Base-by-base conservation (phyloP, 2,113 vertebrate species). In the Herpailurus yagouaroundi region DNA sequence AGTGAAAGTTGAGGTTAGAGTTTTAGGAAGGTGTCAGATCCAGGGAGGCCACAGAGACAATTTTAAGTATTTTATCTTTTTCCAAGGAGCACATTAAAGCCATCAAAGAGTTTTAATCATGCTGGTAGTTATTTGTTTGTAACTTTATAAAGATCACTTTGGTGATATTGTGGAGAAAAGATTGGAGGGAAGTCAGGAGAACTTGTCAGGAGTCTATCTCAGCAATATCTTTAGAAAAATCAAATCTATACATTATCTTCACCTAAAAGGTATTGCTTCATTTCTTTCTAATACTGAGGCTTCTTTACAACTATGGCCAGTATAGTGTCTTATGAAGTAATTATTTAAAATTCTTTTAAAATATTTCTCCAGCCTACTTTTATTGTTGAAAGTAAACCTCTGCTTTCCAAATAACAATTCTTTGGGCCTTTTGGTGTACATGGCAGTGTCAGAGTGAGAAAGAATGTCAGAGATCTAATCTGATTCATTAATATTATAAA, bases 51-150 rank as follows among this genome's bases (percentile, higher is more conserved):
- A 73, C 84, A 74, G 7, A 69, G 27, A 74, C 1, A 21, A 80
- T n/a, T 48, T 84, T 93, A 94, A 91, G 27, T 12, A 84, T 69
- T 93, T 83, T 8, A 38, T 80, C 12, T 60, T 95, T 94, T 96
- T 63, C 48, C 11, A 48, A 68, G 64, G 25, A 86, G 6, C 36
- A 83, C 36, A 82, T n/a, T 4, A 96, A 92, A 83, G 8, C 13
- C 73, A 36, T 13, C 50, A 21, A 94, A 85, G 14, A 55, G 48
- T 63, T 92, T 89, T 71, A 84, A 76, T 76, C 36, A 94, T 8
- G n/a, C 7, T 77, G 29, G 5, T 88, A 41, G 3, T 45, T 31
- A 97, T 84, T 88, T 88, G 4, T 68, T 94, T 94, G 27, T 52
- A 95, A 80, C 1, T 80, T 0, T 55, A 84, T 48, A 60, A 88